phyloP scores from a whole-genome alignment of 2,888 invertebrate genomes.

The Andrena camellia region DNA sequence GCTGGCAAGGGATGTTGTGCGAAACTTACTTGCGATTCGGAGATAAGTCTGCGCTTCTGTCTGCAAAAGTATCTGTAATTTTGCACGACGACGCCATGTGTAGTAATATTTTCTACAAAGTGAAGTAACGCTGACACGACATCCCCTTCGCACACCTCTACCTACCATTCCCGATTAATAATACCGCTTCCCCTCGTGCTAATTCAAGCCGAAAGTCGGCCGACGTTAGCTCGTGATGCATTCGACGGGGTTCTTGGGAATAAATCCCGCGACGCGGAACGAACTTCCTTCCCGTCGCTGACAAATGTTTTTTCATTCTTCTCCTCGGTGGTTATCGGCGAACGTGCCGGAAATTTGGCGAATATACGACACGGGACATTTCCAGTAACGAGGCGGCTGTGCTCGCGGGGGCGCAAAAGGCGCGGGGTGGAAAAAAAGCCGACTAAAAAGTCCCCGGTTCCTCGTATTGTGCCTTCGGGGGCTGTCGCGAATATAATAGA shows the following conservation, averaged over 20 bases:
- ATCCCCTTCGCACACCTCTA: no score
- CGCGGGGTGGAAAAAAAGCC: neutral
- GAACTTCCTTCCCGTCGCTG: conserved; percentile 49
- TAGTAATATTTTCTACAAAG: no score
- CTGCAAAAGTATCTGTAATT: neutral
- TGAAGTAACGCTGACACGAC: no score
- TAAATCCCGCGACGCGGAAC: conserved; percentile 42
- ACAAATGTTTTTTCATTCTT: conserved; percentile 60
- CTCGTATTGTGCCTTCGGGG: conserved; percentile 60
- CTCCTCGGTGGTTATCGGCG: conserved; percentile 50
- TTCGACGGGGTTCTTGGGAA: conserved; percentile 37
- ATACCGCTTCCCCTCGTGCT: neutral
- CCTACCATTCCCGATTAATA: no score
- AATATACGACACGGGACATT: conserved; percentile 60
- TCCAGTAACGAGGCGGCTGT: conserved; percentile 53
- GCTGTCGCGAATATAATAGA: conserved; percentile 63
- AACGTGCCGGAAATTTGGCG: conserved; percentile 64
- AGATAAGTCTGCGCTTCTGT: neutral
- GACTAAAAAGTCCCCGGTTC: conserved; percentile 50
- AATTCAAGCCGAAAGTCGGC: conserved; percentile 29
- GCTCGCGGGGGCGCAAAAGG: neutral
- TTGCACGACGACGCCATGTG: no score
- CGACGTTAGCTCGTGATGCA: conserved; percentile 39
- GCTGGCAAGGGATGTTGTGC: conserved; percentile 1
- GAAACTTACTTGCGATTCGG: conserved; percentile 16